Conservation (phyloP, 2,888 invertebrate genomes). For the Acanthosepion lycidas region DNA sequence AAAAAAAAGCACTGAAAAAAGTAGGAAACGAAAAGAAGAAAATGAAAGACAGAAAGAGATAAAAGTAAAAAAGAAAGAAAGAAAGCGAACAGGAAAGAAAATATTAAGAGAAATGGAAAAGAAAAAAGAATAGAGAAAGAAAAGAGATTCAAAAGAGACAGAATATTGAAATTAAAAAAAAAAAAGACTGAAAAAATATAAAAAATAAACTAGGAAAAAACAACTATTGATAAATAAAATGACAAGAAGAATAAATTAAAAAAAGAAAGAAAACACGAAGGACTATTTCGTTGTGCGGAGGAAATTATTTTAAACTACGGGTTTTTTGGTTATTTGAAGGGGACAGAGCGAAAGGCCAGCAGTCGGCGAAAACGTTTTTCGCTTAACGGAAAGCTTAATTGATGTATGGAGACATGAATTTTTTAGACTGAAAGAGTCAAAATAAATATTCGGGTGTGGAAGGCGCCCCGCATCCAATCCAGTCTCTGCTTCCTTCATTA, state of each 20-base stretch:
- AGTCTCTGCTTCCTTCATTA: not conserved
- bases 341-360: constrained; percentile 6
- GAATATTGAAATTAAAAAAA: not conserved
- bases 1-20: not conserved
- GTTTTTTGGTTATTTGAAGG: not conserved
- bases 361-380: not conserved
- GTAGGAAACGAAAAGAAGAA: not conserved
- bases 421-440: not conserved
- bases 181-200: not conserved
- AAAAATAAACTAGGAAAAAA: not conserved
- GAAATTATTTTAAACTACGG: not conserved
- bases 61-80: not conserved
- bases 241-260: not conserved
- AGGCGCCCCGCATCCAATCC: not conserved
- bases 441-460: not conserved
- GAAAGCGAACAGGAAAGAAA: not conserved
- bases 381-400: not conserved
- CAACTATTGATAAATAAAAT: not conserved
- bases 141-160: not conserved
- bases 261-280: not conserved
- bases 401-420: constrained; percentile 33
- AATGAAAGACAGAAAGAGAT: not conserved
- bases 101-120: not conserved
- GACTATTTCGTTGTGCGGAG: not conserved
- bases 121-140: not conserved